Evolutionary conservation across 1,140 invertebrate species (phyloP), one percentile per base, ranked within the genome.

Genomic region (Adelges cooleyi): DNA sequence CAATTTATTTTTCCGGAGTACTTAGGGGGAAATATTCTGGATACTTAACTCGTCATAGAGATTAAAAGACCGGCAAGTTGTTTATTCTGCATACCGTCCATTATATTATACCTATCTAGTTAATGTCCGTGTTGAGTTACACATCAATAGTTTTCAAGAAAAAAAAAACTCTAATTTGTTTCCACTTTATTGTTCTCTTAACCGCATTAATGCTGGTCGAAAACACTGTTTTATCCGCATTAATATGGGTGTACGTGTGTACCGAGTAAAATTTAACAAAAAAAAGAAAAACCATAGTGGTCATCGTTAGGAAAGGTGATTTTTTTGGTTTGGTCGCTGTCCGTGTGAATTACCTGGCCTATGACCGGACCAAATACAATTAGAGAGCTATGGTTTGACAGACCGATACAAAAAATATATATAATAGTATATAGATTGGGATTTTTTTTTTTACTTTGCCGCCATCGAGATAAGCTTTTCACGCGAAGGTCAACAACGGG

Each of bases 341-440:
- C 3, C 9, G 40, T 48, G 46, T 48, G 18, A 22, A 48, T 48
- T 5, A 42, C n/a, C 9, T 42, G 15, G 40, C 40, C n/a, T 42
- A 42, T 17, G 40, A 42, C 40, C 40, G 40, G n/a, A 15, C 40
- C 4, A 42, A 42, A 23, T 11, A 22, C 20, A 20, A 20, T 48
- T 52, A 52, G 50, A 36, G 23, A 11, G 33, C 40, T 54, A 54
- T 54, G 52, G 22, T 56, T 56, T 40, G 36, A 56, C 38, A 17
- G 49, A 51, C 53, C 38, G 38, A 56, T 56, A 25, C 8, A 42
- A 33, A n/a, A n/a, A n/a, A 33, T 33, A 33, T 6, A 33, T 11
- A 33, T 11, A 33, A 5, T 33, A n/a, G n/a, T 33, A 6, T 33
- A 6, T 33, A 6, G 29, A 5, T 33, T 33, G 29, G 29, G 29